Base-by-base conservation (phyloP, 2,888 invertebrate genomes). In the Galerucella calmariensis region DNA sequence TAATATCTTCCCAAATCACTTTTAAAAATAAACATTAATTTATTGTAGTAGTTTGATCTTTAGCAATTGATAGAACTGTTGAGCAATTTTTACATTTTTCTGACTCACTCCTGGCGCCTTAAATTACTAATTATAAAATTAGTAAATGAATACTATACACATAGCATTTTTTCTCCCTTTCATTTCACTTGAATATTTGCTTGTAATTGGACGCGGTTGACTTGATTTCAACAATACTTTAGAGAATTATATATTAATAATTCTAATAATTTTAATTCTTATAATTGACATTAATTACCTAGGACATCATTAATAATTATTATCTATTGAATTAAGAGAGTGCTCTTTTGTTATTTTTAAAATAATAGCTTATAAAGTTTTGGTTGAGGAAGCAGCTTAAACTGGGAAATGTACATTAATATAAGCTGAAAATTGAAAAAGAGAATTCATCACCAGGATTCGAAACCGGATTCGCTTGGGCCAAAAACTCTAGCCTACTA, bases 51-150 rank as follows among this genome's bases (percentile, higher is more conserved):
- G 46, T 48, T 48, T 48, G 46, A 48, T 48, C 46, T 48, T 6
- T n/a, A n/a, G 51, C 14, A n/a, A 51, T n/a, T 14, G 14, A 51
- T n/a, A n/a, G 12, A 48, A 48, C 46, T 51, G 27, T 59, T 59
- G 16, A 11, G 59, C 14, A 59, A 59, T 59, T 59, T 59, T 20
- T 24, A 27, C 8, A 12, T 59, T 59, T 59, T 27, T 59, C 24
- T 59, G 59, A 59, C 59, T 59, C 59, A 59, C 59, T 12, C 11
- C 59, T 27, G 59, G 59, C 59, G 59, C 59, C 59, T 59, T 27
- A 59, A 27, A 59, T 59, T 14, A 27, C 27, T 59, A 24, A 59
- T 59, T 24, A 59, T 24, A 1, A 59, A 27, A 27, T 20, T 24
- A 59, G 6, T 24, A 6, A n/a, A 6, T 6, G 8, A 5, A 51